Evolutionary conservation across 2,888 invertebrate species (phyloP).

Genomic region (Mayetiola destructor): DNA sequence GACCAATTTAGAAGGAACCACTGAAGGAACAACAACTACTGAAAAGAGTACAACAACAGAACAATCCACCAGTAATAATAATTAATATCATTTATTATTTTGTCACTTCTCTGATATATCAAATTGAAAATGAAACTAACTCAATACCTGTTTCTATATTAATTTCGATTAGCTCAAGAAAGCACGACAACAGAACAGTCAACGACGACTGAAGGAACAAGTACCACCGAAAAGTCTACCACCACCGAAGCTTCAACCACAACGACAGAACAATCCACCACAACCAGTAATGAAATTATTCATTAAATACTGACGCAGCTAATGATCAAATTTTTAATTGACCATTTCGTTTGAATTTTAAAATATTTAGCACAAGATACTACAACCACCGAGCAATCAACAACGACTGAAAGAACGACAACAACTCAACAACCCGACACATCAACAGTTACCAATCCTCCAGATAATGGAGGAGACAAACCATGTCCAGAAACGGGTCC

Average conservation of each 20-base stretch:
- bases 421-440: constrained; percentile 20
- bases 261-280: constrained; percentile 19
- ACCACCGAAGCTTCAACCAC: constrained; percentile 16
- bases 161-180: neutral
- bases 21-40: constrained; percentile 20
- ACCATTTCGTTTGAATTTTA: constrained; percentile 20
- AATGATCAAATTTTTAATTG: constrained; percentile 19
- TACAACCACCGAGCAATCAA: constrained; percentile 24
- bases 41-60: constrained; percentile 20
- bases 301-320: too few relatives aligned
- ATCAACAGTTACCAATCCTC: constrained; percentile 15
- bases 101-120: too few relatives aligned
- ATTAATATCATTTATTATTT: too few relatives aligned
- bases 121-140: too few relatives aligned
- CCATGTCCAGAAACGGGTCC: constrained; percentile 33
- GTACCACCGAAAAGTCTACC: constrained; percentile 19
- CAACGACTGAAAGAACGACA: too few relatives aligned
- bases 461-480: constrained; percentile 10
- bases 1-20: neutral
- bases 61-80: too few relatives aligned
- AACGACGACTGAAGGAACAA: constrained; percentile 20
- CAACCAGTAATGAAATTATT: too few relatives aligned
- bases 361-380: constrained; percentile 27
- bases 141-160: too few relatives aligned
- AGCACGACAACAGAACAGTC: constrained; percentile 23